Base-by-base conservation (phyloP, 2,797 vertebrate genomes). In the Podargus strigoides region DNA sequence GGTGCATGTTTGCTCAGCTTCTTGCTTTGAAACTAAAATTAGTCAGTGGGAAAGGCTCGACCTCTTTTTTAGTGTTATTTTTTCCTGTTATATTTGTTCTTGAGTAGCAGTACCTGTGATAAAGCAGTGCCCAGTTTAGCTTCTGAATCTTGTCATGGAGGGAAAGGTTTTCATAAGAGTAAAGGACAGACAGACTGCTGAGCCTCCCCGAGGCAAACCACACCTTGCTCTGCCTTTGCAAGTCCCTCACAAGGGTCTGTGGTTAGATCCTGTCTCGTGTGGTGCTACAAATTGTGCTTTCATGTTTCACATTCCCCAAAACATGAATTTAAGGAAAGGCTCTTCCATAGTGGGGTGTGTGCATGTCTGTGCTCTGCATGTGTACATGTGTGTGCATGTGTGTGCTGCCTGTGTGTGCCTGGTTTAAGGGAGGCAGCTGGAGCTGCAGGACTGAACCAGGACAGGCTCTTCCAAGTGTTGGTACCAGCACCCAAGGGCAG, bases 291-390 rank as follows among this genome's bases (percentile, higher is more conserved):
- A 53, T 49, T 22, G 18, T 18, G 36, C 42, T 89, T 42, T 50
- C 42, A 5, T 16, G 32, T 42, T 68, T 85, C 34, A 21, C 4
- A 36, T 53, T 49, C 59, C 44, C 49, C 49, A 22, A 32, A 56
- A 22, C 14, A 24, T 41, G 68, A 49, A 37, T 62, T 22, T 47
- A 56, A 32, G 44, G 63, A 52, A 36, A 63, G 53, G 28, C 32
- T 84, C 16, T 44, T 63, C 7, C 12, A 7, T 30, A 32, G 21
- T 1, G 0, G 9, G 17, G 14, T 0, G 12, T 5, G 14, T 27
- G 55, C 14, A 12, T 58, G 34, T 7, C 19, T 12, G 42, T 18
- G 42, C 37, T 23, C 34, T 58, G 66, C 3, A 0, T 26, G 41
- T 18, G 18, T 19, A n/a, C n/a, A n/a, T 44, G 42, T 44, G 44